Base-by-base conservation (phyloP, 2,797 vertebrate genomes). In the Paedocypris micromegethes region DNA sequence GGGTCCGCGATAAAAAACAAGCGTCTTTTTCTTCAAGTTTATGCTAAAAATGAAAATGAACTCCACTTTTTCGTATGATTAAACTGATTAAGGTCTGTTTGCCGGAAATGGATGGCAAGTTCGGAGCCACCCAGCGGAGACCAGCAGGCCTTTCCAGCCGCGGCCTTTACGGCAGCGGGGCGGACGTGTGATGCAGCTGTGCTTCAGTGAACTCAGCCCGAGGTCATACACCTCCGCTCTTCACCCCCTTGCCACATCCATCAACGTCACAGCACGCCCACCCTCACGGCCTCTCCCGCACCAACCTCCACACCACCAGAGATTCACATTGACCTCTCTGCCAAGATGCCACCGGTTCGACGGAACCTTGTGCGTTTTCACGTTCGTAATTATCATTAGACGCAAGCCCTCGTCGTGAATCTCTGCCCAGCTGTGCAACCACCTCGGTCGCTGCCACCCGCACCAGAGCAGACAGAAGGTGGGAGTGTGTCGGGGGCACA, bases 161-260 rank as follows among this genome's bases (percentile, higher is more conserved):
- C 42, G 53, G 9, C 64, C n/a, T 9, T 8, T 44, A 6, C 47
- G 50, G 68, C 53, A 64, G 60, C 4, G n/a, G 66, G 43, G 53
- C 41, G 48, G 60, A 63, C 5, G 55, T 65, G 50, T 46, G 44
- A 52, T 73, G 70, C 49, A 66, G 63, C 58, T 68, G 57, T 77
- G 68, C 72, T 62, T 72, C 55, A 5, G n/a, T 57, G 56, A 61
- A 56, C 46, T 72, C 47, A 45, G 57, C 52, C 54, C 48, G 38
- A 9, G 68, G 52, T 73, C 44, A 56, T n/a, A 63, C 68, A 51
- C 72, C 62, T 60, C 55, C 55, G 38, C 62, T 66, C 74, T 50
- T 76, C 72, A 64, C 65, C 71, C 54, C 62, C 39, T 61, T 57
- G 52, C 62, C 72, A 68, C 78, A 77, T 79, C 73, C 65, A 79